Evolutionary conservation across 2,888 invertebrate species (phyloP).

Genomic region (Agriopis leucophaearia): DNA sequence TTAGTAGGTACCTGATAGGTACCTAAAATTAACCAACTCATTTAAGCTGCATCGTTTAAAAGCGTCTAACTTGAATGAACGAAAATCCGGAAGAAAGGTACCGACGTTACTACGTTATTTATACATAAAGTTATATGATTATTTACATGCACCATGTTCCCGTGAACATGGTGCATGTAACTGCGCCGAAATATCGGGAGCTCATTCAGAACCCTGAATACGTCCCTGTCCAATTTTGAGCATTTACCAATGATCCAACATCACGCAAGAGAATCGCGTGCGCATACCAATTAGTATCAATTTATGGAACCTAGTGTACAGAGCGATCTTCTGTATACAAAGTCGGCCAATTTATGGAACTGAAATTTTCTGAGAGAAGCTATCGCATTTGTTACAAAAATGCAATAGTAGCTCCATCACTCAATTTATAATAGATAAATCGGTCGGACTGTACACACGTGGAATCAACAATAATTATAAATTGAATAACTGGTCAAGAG

Average conservation of each 20-base stretch:
- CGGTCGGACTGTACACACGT: neutral
- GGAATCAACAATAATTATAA: neutral
- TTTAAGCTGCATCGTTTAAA: no score
- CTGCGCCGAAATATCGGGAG: no score
- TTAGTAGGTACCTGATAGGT: no score
- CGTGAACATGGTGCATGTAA: no score
- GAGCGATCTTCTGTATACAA: neutral
- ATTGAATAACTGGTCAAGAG: no score
- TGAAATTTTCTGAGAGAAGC: neutral
- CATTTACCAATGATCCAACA: slow-evolving; percentile 39
- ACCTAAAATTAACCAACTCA: no score
- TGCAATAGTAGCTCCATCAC: neutral
- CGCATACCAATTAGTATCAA: slow-evolving; percentile 48
- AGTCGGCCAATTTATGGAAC: neutral
- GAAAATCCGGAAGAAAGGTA: no score
- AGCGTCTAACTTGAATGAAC: no score
- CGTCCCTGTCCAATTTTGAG: slow-evolving; percentile 31
- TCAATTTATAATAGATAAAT: neutral
- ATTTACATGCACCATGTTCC: no score
- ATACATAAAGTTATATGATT: no score
- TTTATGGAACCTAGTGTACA: slow-evolving; percentile 30
- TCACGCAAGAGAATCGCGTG: slow-evolving; percentile 47
- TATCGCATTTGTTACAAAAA: neutral
- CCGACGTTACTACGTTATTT: no score
- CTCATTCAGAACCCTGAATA: slow-evolving; percentile 3